Conservation (phyloP, 2,888 invertebrate genomes). For the Leptinotarsa tumamoca region DNA sequence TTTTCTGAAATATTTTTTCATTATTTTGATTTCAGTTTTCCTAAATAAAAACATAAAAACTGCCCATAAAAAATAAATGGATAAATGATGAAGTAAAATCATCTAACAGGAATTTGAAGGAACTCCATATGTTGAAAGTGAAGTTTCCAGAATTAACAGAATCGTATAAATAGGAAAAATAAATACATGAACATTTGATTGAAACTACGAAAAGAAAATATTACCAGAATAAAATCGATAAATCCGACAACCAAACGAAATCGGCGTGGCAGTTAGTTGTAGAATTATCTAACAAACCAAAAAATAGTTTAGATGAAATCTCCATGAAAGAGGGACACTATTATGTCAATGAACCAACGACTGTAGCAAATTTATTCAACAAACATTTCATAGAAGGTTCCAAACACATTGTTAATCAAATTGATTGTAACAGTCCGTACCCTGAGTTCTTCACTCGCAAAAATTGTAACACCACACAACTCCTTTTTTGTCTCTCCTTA, state of each 20-base stretch:
- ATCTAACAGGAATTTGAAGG: constrained; percentile 18
- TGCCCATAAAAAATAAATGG: constrained; percentile 14
- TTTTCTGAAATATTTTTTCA: constrained; percentile 10
- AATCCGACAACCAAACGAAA: constrained; percentile 8
- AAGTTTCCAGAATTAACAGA: constrained; percentile 19
- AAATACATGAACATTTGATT: constrained; percentile 18
- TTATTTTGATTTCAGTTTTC: constrained; percentile 24
- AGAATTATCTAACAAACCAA: neutral
- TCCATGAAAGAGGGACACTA: neutral
- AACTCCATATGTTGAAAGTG: constrained; percentile 20
- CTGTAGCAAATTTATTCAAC: neutral
- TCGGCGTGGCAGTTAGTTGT: constrained; percentile 17
- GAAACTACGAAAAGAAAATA: neutral
- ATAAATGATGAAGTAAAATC: constrained; percentile 20
- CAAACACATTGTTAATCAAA: no score
- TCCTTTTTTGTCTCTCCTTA: no score
- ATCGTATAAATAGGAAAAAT: constrained; percentile 13
- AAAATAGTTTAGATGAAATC: no score
- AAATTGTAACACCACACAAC: no score
- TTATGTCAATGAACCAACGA: neutral
- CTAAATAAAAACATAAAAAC: neutral
- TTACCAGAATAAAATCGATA: constrained; percentile 16
- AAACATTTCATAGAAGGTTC: no score
- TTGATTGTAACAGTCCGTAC: no score
- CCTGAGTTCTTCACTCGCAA: no score